These are phyloP conservation scores for Pantherophis guttatus DNA, from an alignment of 2,113 vertebrate genomes.

Conservation along the genomic window DNA sequence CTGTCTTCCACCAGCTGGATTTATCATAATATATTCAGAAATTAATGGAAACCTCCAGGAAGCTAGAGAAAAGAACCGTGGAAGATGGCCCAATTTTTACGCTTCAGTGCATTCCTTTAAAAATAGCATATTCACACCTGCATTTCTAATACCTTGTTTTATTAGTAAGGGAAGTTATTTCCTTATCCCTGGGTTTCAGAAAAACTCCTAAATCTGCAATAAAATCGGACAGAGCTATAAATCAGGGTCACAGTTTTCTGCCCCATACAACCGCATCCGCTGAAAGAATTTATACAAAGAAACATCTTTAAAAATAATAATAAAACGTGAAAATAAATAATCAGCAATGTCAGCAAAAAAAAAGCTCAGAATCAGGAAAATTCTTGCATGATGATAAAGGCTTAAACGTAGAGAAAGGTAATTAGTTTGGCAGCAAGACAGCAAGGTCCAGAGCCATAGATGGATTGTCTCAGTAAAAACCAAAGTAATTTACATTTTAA, in stretches of 20 bases:
- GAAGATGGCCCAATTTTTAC: background rate
- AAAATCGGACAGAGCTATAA: background rate
- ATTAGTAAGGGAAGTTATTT: background rate
- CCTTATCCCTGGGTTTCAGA: background rate
- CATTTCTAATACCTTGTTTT: background rate
- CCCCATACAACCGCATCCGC: background rate
- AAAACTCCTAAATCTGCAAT: background rate
- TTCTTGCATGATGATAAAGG: background rate
- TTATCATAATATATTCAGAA: conserved; percentile 6
- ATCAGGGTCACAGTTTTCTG: no score
- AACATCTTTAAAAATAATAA: background rate
- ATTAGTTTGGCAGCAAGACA: background rate
- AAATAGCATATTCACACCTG: background rate
- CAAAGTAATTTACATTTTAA: background rate
- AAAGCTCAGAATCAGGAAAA: background rate
- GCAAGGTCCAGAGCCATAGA: no score
- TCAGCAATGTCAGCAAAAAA: background rate
- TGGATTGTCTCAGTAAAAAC: background rate
- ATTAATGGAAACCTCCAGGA: background rate
- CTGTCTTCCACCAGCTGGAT: background rate
- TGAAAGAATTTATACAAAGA: background rate
- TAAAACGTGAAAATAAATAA: background rate
- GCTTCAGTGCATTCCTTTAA: background rate
- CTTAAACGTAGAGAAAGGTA: background rate
- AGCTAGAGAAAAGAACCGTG: background rate